phyloP scores from a whole-genome alignment of 1,140 invertebrate species.

The Cydia strobilella region DNA sequence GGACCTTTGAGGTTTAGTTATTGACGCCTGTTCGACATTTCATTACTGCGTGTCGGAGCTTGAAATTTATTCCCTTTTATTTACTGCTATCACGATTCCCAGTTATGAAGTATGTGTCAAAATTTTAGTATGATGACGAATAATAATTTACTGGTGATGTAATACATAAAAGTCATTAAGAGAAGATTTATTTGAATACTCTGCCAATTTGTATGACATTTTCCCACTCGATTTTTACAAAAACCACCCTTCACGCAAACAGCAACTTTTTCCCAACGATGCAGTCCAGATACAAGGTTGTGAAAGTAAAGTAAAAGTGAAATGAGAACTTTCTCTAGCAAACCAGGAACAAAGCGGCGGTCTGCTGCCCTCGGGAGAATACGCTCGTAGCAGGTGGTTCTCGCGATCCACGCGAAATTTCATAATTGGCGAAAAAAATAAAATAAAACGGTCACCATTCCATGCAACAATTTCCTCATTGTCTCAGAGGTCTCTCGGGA shows the following conservation, averaged over 20 bases:
- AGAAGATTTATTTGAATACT: too few species aligned
- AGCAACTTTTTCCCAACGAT: constrained; percentile 15
- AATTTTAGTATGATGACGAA: background rate
- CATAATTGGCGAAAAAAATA: constrained; percentile 65
- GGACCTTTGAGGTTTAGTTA: constrained; percentile 19
- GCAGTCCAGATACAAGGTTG: constrained; percentile 31
- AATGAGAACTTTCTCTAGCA: constrained; percentile 52
- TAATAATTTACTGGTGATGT: too few species aligned
- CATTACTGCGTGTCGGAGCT: constrained; percentile 17
- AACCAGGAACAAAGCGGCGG: constrained; percentile 48
- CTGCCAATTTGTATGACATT: too few species aligned
- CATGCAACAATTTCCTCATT: constrained; percentile 67
- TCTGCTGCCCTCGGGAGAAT: constrained; percentile 50
- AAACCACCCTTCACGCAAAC: background rate
- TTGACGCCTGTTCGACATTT: constrained; percentile 30
- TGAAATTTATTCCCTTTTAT: constrained; percentile 9
- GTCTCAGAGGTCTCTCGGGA: constrained; percentile 57
- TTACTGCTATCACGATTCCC: constrained; percentile 40
- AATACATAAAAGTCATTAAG: too few species aligned
- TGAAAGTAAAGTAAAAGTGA: constrained; percentile 51
- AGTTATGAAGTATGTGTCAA: constrained; percentile 37
- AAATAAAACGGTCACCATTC: constrained; percentile 49
- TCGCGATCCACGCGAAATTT: constrained; percentile 57
- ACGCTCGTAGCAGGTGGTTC: constrained; percentile 52
- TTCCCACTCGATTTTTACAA: background rate